Percentiles rank a stretch among this genome's conserved stretches.
Conservation (phyloP, 2,888 invertebrate species). For the Eremobia ochroleuca region DNA sequence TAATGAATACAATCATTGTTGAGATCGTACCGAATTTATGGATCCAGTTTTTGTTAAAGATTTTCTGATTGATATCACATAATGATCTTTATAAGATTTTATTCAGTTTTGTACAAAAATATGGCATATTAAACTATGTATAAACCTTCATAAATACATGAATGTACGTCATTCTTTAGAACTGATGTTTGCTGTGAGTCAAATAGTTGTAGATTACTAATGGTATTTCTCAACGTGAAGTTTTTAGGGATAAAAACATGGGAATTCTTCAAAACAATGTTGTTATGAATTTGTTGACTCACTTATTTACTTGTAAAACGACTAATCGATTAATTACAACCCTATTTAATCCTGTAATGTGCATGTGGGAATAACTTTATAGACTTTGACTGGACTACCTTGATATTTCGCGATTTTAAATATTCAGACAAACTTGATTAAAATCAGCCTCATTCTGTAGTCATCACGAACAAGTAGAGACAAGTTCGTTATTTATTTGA, state of each 20-base stretch:
- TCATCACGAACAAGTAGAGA: conserved; percentile 54
- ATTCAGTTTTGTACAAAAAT: conserved; percentile 21
- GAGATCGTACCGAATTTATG: conserved; percentile 57
- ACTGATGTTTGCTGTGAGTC: conserved; percentile 17
- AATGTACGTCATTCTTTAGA: neutral
- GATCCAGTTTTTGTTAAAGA: conserved; percentile 59
- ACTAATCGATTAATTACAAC: neutral
- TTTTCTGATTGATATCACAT: conserved; percentile 42
- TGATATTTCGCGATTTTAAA: conserved; percentile 1
- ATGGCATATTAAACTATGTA: neutral
- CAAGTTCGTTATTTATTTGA: conserved; percentile 56
- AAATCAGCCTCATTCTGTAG: conserved; percentile 28
- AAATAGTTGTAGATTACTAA: conserved; percentile 12
- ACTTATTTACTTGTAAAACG: conserved; percentile 30
- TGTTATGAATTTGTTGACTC: conserved; percentile 39
- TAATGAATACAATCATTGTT: conserved; percentile 74
- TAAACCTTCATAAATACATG: neutral
- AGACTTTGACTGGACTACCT: neutral
- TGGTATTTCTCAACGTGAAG: conserved; percentile 37
- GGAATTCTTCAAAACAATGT: conserved; percentile 13
- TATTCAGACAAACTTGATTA: conserved; percentile 5
- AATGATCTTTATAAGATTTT: conserved; percentile 37
- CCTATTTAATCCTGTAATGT: neutral
- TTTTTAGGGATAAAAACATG: conserved; percentile 41
- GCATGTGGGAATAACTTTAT: neutral